Evolutionary conservation across 2,888 invertebrate species (phyloP).

Genomic region (Ormyrus thymus): DNA sequence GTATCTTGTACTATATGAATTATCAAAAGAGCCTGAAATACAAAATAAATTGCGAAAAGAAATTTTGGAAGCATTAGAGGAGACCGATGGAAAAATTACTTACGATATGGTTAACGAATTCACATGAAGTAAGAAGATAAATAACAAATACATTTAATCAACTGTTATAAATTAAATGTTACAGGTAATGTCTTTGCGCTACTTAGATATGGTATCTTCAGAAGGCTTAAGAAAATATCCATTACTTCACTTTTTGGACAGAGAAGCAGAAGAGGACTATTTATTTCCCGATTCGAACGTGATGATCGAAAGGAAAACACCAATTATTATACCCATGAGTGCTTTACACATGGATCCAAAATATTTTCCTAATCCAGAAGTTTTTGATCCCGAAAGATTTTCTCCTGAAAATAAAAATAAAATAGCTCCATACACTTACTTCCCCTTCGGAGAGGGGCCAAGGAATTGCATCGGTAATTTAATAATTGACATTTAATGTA

Average conservation of each 20-base stretch:
- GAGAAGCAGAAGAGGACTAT: slow-evolving; percentile 63
- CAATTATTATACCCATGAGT: slow-evolving; percentile 67
- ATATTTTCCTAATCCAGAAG: slow-evolving; percentile 71
- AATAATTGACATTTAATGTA: background rate
- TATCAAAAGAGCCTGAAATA: slow-evolving; percentile 55
- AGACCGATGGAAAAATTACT: slow-evolving; percentile 50
- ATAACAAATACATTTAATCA: background rate
- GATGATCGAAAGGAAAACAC: slow-evolving; percentile 69
- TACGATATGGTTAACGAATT: slow-evolving; percentile 55
- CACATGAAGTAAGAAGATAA: no score
- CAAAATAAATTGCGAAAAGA: slow-evolving; percentile 53
- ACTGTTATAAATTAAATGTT: background rate
- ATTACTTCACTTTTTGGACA: slow-evolving; percentile 66
- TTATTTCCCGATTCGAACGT: slow-evolving; percentile 63
- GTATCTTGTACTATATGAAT: slow-evolving; percentile 52
- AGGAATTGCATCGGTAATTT: slow-evolving; percentile 69
- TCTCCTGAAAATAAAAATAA: slow-evolving; percentile 67
- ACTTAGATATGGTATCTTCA: slow-evolving; percentile 66
- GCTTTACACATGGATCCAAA: slow-evolving; percentile 72
- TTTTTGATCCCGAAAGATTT: slow-evolving; percentile 74
- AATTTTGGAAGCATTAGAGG: slow-evolving; percentile 42
- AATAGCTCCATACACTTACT: slow-evolving; percentile 62
- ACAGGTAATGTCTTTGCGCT: slow-evolving; percentile 60
- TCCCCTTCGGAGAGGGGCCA: slow-evolving; percentile 72
- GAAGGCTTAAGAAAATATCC: slow-evolving; percentile 74